Evolutionary conservation across 2,888 invertebrate species (phyloP).

Genomic region (Malthinus flaveolus): DNA sequence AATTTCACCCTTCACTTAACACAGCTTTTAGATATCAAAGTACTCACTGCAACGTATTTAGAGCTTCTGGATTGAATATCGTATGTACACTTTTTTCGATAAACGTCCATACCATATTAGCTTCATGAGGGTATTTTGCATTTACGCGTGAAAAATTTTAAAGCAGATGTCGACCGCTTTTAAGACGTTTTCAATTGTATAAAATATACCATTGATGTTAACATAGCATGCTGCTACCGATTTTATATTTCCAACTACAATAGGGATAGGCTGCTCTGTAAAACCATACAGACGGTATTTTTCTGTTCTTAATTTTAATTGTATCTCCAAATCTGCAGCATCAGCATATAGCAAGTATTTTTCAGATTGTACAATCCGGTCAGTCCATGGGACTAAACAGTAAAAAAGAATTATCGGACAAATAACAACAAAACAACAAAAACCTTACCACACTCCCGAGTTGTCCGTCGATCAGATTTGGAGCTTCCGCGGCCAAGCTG

Average conservation of each 20-base stretch:
- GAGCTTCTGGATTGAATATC: too few species aligned
- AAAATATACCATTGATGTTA: not conserved
- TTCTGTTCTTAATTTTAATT: not conserved
- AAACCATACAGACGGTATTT: not conserved
- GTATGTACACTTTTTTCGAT: conserved; percentile 15
- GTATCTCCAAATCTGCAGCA: not conserved
- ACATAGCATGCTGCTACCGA: not conserved
- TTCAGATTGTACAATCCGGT: conserved; percentile 91
- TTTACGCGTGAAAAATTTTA: conserved; percentile 4
- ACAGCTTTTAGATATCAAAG: too few species aligned
- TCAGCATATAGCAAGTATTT: conserved; percentile 97
- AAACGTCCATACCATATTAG: not conserved
- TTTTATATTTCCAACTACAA: not conserved
- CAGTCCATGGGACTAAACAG: conserved; percentile 70
- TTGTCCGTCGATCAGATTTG: not conserved
- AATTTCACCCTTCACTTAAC: too few species aligned
- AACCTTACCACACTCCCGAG: not conserved
- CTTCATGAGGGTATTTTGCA: conserved; percentile 4
- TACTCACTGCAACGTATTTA: too few species aligned
- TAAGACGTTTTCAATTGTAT: not conserved
- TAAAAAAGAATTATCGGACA: not conserved
- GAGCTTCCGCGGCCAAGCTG: too few species aligned
- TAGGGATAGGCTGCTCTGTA: not conserved
- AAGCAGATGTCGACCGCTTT: not conserved
- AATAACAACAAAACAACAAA: not conserved